Percentiles rank a stretch among this genome's conserved stretches.
These are phyloP conservation scores for Percopsis transmontana DNA, from an alignment of 2,113 vertebrate genomes.

Conservation along the genomic window DNA sequence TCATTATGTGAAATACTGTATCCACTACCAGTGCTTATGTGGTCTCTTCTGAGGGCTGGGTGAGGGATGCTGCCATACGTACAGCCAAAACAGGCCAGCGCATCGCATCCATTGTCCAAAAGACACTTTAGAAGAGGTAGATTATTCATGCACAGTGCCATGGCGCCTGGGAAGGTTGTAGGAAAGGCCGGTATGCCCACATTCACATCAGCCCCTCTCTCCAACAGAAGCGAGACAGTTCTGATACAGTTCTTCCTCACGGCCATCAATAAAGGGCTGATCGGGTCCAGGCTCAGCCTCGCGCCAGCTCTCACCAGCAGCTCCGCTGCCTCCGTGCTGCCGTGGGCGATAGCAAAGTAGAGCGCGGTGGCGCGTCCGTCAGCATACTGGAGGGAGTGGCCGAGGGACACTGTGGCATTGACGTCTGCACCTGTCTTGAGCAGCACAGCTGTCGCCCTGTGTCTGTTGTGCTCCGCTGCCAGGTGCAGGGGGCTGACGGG, in stretches of 20 bases:
- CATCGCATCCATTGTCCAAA: slow-evolving; percentile 87
- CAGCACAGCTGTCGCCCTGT: slow-evolving; percentile 81
- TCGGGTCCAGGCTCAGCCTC: slow-evolving; percentile 83
- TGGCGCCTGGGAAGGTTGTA: slow-evolving; percentile 86
- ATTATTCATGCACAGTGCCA: slow-evolving; percentile 87
- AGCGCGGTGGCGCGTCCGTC: slow-evolving; percentile 86
- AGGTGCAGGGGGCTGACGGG: slow-evolving; percentile 92
- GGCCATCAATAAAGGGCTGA: slow-evolving; percentile 88
- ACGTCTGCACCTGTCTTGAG: slow-evolving; percentile 88
- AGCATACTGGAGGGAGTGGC: slow-evolving; percentile 82
- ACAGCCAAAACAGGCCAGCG: slow-evolving; percentile 86
- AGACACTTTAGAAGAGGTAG: slow-evolving; percentile 86
- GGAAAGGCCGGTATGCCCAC: slow-evolving; percentile 80
- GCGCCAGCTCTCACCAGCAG: slow-evolving; percentile 87
- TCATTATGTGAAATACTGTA: slow-evolving; percentile 22
- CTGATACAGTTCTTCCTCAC: slow-evolving; percentile 82
- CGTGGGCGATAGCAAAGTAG: slow-evolving; percentile 85
- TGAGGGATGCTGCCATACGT: slow-evolving; percentile 81
- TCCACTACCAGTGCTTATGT: slow-evolving; percentile 34
- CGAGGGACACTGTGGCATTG: slow-evolving; percentile 80
- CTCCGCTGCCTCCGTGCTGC: slow-evolving; percentile 80
- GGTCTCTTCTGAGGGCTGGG: slow-evolving; percentile 56
- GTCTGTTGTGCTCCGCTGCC: slow-evolving; percentile 86
- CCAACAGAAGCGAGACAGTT: slow-evolving; percentile 85
- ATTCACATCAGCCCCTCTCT: slow-evolving; percentile 86